Evolutionary conservation across 2,113 vertebrate genomes (phyloP), one percentile per base, ranked within the genome.

Genomic region (Oryzias javanicus): DNA sequence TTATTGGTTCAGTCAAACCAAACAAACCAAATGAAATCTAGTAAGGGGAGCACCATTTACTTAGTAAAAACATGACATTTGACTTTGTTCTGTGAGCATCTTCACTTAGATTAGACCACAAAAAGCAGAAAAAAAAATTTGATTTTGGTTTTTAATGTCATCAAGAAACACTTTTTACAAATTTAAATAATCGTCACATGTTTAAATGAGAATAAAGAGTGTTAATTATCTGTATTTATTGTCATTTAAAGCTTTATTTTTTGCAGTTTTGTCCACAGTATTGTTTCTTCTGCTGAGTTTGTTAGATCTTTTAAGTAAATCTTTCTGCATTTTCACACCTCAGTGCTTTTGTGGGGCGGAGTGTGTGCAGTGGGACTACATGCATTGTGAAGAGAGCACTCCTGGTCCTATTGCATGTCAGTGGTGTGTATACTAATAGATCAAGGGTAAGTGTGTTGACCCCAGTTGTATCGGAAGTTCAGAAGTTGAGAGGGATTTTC

Each of bases 401-500:
- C 22, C 19, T 61, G 58, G 61, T 77, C 60, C 72, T 79, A 79
- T 83, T 81, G 80, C 79, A 75, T 61, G 64, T 64, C 74, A 49
- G 24, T 67, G 59, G 64, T 72, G 71, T 83, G 74, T 80, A 69
- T 68, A 76, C 79, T 22, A 74, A 58, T 77, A 74, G 60, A 78
- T 60, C 25, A 76, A 81, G 80, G 79, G 71, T 67, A 83, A 66
- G 68, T 68, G 80, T 72, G 82, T 69, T 90, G 88, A 90, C 87
- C 84, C 83, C 67, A 72, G 85, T 88, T 81, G 85, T 91, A 88
- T 91, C 86, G 87, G 87, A 92, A 91, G 90, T 92, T 92, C 88
- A 91, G 84, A 73, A 91, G 90, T 91, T 92, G 88, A 91, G 88
- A 84, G 72, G 86, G 86, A 85, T 89, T 91, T 90, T 87, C 74